Percentiles rank a stretch among this genome's conserved stretches.
phyloP scores from a whole-genome alignment of 1,140 invertebrate genomes.

The Drosophila melanogaster region Release_6_plus_ISO1_MT NT_033777.3:16762501-16763000 shows the following conservation, averaged over 20 bases:
- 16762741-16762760: slow-evolving; percentile 62
- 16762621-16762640: slow-evolving; percentile 64
- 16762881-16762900: slow-evolving; percentile 2
- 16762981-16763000: too few relatives aligned
- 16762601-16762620: slow-evolving; percentile 81
- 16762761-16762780: slow-evolving; percentile 71
- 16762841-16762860: slow-evolving; percentile 23
- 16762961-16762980: too few relatives aligned
- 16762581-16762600: slow-evolving; percentile 57
- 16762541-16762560: slow-evolving; percentile 27
- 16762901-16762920: slow-evolving; percentile 7
- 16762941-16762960: background rate
- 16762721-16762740: slow-evolving; percentile 49
- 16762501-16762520: slow-evolving; percentile 70
- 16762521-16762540: slow-evolving; percentile 65
- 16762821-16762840: slow-evolving; percentile 12
- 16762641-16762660: slow-evolving; percentile 4
- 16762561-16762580: slow-evolving; percentile 17
- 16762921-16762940: too few relatives aligned
- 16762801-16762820: slow-evolving; percentile 64
- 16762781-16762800: slow-evolving; percentile 72
- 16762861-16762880: slow-evolving; percentile 28
- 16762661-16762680: slow-evolving; percentile 52
- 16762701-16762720: slow-evolving; percentile 32
- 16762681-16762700: slow-evolving; percentile 77